Evolutionary conservation across 2,113 vertebrate genomes (phyloP), one percentile per base, ranked within the genome.

Genomic region (Bagarius yarrelli): DNA sequence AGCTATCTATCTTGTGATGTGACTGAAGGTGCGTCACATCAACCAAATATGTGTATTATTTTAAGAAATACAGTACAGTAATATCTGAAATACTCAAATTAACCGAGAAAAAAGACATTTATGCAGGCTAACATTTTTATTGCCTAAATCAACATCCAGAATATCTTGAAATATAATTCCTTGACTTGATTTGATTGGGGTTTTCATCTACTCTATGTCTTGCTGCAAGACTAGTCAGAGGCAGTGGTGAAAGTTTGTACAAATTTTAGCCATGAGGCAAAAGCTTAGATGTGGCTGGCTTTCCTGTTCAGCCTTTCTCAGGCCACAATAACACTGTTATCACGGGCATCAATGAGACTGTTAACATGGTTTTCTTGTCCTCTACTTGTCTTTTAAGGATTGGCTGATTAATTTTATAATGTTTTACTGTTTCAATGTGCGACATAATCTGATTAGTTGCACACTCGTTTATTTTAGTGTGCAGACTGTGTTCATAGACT

Each of bases 291-390:
- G 25, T 11, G 25, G 44, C 47, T 53, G 18, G 8, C 30, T 16
- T 53, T 4, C 1, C 50, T 53, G 50, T 27, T 25, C 25, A 72
- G 18, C 16, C 32, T 72, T 11, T 15, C 47, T 53, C 70, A 72
- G 36, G 50, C 47, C n/a, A 72, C 27, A 1, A 72, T 72, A 53
- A 72, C 47, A 72, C 70, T 72, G 30, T 72, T 50, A 72, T 21
- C 50, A 53, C 21, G 4, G 47, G 30, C 25, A 32, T 25, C 25
- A 72, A 25, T 72, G 25, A 30, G 25, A 47, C 12, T 2, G 11
- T 32, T 73, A 34, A 18, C 21, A 50, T 11, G 6, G 0, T 47
- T 25, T 50, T 2, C 16, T 32, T 73, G 27, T 55, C 30, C 27
- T 34, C 50, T 34, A 52, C n/a, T 73, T 13, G 32, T 72, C 27